Conservation (phyloP, 1,140 invertebrate species). For the Aleiodes sp. region DNA sequence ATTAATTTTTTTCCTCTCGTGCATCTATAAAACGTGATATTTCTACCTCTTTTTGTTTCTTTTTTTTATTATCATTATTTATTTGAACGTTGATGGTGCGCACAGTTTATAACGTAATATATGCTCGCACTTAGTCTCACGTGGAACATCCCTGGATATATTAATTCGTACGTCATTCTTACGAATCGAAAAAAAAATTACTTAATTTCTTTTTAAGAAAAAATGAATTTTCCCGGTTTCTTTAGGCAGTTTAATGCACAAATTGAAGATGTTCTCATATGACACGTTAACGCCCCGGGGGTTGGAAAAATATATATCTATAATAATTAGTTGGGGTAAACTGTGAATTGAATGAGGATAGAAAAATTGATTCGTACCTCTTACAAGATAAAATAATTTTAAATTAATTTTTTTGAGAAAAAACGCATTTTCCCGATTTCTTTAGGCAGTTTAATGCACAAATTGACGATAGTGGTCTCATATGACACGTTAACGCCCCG, state of each 20-base stretch:
- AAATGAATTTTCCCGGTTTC: not conserved
- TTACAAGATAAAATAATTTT: no score
- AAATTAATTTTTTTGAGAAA: no score
- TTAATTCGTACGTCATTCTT: not conserved
- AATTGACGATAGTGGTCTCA: not conserved
- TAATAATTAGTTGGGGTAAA: not conserved
- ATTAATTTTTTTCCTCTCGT: slow-evolving; percentile 33
- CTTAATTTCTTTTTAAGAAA: not conserved
- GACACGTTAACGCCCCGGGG: not conserved
- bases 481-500: not conserved
- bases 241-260: not conserved
- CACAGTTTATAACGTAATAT: slow-evolving; percentile 31
- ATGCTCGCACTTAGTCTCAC: not conserved
- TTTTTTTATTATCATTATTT: no score
- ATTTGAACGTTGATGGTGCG: not conserved
- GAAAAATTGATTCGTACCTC: no score
- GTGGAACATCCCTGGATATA: not conserved
- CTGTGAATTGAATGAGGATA: not conserved
- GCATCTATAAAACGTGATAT: slow-evolving; percentile 9
- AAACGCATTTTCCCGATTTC: not conserved
- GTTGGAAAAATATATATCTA: not conserved
- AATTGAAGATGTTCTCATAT: not conserved
- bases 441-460: not conserved
- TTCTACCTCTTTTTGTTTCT: not conserved
- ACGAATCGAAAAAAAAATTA: not conserved